phyloP scores from a whole-genome alignment of 2,113 vertebrate species.

The Trochalopteron elliotii region DNA sequence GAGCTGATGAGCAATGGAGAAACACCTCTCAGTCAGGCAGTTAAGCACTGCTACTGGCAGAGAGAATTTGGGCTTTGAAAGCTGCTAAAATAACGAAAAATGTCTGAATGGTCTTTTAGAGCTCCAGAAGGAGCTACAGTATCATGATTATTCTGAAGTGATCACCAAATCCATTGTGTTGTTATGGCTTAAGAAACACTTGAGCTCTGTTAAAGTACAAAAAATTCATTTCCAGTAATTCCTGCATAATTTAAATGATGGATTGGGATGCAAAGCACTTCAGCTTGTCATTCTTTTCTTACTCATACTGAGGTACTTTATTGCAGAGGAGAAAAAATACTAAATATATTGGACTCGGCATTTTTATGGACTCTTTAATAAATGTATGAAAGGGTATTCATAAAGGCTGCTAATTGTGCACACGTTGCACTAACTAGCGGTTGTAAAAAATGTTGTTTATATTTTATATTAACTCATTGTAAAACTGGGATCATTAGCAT shows the following conservation, averaged over 20 bases:
- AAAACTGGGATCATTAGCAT: background rate
- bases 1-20: background rate
- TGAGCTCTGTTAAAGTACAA: conserved; percentile 61
- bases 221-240: conserved; percentile 70
- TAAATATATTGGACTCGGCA: background rate
- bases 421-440: conserved; percentile 17
- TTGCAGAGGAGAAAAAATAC: background rate
- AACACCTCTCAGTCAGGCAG: background rate
- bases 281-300: conserved; percentile 23
- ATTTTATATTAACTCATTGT: conserved; percentile 49
- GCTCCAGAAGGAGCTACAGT: conserved; percentile 44
- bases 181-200: conserved; percentile 69
- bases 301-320: conserved; percentile 41
- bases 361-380: conserved; percentile 58
- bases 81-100: conserved; percentile 43
- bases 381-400: conserved; percentile 51
- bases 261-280: conserved; percentile 24
- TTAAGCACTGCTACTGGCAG: conserved; percentile 20
- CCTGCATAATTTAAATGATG: conserved; percentile 61
- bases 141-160: conserved; percentile 65
- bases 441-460: conserved; percentile 61
- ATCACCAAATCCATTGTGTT: conserved; percentile 63
- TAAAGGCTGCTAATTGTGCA: conserved; percentile 57
- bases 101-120: conserved; percentile 47
- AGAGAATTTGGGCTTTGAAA: conserved; percentile 32